A percentile compares a stretch with the other conserved stretches of the same genome.
Evolutionary conservation across 2,113 vertebrate species (phyloP).

Genomic region (Epinephelus moara): DNA sequence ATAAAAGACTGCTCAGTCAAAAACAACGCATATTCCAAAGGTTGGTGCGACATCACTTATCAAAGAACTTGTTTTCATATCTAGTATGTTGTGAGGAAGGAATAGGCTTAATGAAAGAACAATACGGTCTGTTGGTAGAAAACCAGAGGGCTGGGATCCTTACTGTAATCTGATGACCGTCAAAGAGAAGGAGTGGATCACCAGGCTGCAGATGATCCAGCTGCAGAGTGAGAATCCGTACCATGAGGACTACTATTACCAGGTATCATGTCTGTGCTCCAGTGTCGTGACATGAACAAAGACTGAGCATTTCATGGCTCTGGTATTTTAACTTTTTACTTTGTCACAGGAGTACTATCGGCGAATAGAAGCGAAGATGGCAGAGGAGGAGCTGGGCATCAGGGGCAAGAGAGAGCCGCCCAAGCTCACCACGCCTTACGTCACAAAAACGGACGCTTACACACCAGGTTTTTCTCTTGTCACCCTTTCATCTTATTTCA

Average conservation of each 20-base stretch:
- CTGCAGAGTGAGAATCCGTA: slow-evolving; percentile 93
- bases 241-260: slow-evolving; percentile 96
- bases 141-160: slow-evolving; percentile 85
- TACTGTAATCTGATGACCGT: slow-evolving; percentile 90
- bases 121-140: slow-evolving; percentile 71
- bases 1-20: slow-evolving; percentile 89
- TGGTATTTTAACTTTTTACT: not conserved
- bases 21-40: slow-evolving; percentile 81
- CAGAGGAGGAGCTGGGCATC: slow-evolving; percentile 89
- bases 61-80: not conserved
- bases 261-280: slow-evolving; percentile 80
- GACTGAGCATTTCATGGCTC: not conserved
- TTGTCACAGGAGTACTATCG: slow-evolving; percentile 89
- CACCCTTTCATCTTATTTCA: not conserved
- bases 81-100: not conserved
- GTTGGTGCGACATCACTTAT: slow-evolving; percentile 64
- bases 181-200: slow-evolving; percentile 96
- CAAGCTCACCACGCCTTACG: slow-evolving; percentile 92
- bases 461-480: slow-evolving; percentile 85
- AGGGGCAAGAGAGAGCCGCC: slow-evolving; percentile 87
- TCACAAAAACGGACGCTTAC: slow-evolving; percentile 91
- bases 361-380: slow-evolving; percentile 89
- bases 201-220: slow-evolving; percentile 95
- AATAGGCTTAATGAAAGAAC: not conserved
- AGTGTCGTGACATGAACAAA: not conserved